Conservation (phyloP, 2,113 vertebrate genomes). For the Antechinus flavipes region DNA sequence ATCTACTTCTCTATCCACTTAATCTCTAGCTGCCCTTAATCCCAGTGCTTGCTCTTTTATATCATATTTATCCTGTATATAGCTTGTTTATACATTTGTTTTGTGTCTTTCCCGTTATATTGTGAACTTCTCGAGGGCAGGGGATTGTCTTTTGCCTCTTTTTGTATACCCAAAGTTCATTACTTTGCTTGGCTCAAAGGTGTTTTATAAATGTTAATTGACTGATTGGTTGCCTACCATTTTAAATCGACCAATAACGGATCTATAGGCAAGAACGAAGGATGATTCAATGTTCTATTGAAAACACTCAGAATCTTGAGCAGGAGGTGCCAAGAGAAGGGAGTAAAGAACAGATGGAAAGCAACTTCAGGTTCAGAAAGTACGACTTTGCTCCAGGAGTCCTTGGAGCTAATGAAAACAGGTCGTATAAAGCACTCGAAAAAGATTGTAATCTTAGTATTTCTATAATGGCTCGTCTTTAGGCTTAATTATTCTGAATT, state of each 20-base stretch:
- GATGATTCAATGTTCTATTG: constrained; percentile 53
- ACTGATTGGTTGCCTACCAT: not conserved
- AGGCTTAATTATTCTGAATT: not conserved
- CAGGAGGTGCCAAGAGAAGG: not conserved
- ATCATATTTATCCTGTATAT: not conserved
- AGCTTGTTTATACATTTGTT: not conserved
- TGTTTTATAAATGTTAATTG: not conserved
- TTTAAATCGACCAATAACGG: constrained; percentile 10
- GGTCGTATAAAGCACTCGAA: constrained; percentile 22
- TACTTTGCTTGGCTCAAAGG: not conserved
- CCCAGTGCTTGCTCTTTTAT: not conserved
- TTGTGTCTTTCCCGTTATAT: not conserved
- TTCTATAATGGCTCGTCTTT: not conserved
- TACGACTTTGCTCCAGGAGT: not conserved
- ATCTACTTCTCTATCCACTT: not conserved
- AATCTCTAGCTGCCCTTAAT: too few species aligned
- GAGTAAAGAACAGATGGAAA: constrained; percentile 43
- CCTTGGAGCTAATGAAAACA: constrained; percentile 53
- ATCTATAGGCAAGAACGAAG: not conserved
- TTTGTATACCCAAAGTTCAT: not conserved
- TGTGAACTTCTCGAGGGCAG: not conserved
- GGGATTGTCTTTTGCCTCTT: not conserved
- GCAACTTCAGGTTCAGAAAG: not conserved
- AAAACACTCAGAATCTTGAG: constrained; percentile 37
- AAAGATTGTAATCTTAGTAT: not conserved